These are phyloP conservation scores for Mycetomoellerius zeteki DNA, from an alignment of 1,140 invertebrate species.

Conservation along the genomic window DNA sequence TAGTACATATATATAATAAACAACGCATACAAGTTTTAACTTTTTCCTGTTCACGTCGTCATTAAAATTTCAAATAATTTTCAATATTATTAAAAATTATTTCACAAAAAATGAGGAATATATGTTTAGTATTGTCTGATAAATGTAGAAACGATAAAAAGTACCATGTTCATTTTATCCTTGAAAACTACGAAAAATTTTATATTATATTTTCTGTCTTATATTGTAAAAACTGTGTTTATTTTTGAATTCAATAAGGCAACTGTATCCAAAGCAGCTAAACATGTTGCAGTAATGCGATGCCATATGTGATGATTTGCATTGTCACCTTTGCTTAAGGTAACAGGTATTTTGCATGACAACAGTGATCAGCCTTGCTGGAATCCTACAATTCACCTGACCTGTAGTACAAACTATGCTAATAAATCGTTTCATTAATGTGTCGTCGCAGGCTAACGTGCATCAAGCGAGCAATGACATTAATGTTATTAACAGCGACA, in stretches of 20 bases:
- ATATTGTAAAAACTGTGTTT: neutral
- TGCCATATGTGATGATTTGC: conserved; percentile 39
- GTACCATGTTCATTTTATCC: neutral
- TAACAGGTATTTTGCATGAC: conserved; percentile 66
- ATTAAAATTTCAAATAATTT: neutral
- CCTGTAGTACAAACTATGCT: conserved; percentile 46
- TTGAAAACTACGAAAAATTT: neutral
- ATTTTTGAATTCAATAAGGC: neutral
- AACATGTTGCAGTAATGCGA: neutral
- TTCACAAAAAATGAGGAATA: neutral
- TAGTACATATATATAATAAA: neutral
- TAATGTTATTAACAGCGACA: conserved; percentile 62
- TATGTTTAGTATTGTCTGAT: neutral
- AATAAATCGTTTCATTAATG: conserved; percentile 75
- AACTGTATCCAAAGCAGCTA: neutral
- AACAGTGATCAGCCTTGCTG: conserved; percentile 30
- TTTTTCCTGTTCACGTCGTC: neutral
- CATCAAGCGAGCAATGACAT: conserved; percentile 50
- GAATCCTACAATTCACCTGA: conserved; percentile 38
- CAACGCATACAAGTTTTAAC: neutral
- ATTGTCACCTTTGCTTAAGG: conserved; percentile 56
- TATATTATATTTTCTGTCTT: neutral
- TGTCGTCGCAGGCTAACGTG: conserved; percentile 56
- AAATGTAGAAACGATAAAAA: neutral
- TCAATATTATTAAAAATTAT: neutral